Conservation (phyloP, 2,888 invertebrate species). For the Lumbricus terrestris region DNA sequence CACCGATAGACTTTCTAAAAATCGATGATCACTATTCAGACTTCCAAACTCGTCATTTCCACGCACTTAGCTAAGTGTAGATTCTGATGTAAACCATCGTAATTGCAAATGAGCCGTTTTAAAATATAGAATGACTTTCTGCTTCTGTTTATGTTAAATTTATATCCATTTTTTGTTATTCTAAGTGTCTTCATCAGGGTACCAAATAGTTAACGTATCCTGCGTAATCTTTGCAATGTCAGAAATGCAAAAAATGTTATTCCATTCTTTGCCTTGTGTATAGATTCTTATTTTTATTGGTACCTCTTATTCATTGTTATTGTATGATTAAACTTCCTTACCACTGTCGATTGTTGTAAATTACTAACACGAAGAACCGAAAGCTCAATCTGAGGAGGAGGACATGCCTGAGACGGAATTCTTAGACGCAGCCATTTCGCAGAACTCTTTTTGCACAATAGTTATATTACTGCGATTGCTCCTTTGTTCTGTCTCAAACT, state of each 20-base stretch:
- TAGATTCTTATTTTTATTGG: constrained; percentile 7
- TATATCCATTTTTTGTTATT: constrained; percentile 3
- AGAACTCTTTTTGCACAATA: neutral
- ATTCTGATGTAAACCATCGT: constrained; percentile 4
- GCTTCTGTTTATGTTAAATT: neutral
- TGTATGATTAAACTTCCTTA: constrained; percentile 12
- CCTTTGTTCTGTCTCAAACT: neutral
- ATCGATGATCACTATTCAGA: neutral
- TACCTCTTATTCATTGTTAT: constrained; percentile 7
- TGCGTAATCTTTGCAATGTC: constrained; percentile 12
- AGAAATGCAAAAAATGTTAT: constrained; percentile 12
- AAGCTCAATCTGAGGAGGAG: neutral
- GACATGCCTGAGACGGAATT: neutral
- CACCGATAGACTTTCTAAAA: neutral
- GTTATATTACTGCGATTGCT: neutral
- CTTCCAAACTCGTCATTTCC: neutral
- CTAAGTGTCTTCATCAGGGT: neutral
- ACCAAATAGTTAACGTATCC: neutral
- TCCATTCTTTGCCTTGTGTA: constrained; percentile 11
- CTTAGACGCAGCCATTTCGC: neutral
- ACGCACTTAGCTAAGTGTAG: neutral
- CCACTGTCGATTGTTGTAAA: neutral
- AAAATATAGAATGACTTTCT: neutral
- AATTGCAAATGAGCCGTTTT: neutral
- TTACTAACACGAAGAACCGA: neutral